Base-by-base conservation (phyloP, 2,888 invertebrate species). In the Thera britannica region DNA sequence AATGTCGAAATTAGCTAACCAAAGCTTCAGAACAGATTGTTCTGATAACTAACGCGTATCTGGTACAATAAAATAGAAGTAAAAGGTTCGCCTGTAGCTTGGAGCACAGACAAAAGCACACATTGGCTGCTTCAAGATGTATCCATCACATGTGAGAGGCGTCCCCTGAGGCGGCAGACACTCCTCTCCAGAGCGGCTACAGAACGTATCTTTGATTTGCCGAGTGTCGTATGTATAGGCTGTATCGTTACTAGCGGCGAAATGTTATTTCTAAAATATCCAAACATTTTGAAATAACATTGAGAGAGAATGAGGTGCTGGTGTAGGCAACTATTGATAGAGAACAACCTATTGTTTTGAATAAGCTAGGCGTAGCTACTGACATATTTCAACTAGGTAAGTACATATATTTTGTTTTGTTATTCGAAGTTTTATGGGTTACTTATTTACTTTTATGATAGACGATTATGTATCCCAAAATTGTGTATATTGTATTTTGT, bases 51-150 rank as follows among this genome's bases (percentile, higher is more conserved):
- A n/a, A n/a, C n/a, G n/a, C n/a, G n/a, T n/a, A n/a, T n/a, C n/a
- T n/a, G n/a, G n/a, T n/a, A n/a, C n/a, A n/a, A n/a, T n/a, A n/a
- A n/a, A n/a, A n/a, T n/a, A n/a, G n/a, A n/a, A n/a, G n/a, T n/a
- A 41, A 46, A 46, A 8, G 9, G 44, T 46, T 9, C 44, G 2
- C 9, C 9, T 49, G 6, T 57, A 1, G 23, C 51, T 67, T 62
- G 23, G 41, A 55, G 58, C 67, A 55, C 8, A 23, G 36, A 8
- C 12, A 36, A 61, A 6, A 66, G 61, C 46, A 62, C 48, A 62
- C 52, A 67, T 62, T 59, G 67, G 67, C 41, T 55, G 67, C 46
- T 55, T 67, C 55, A 59, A 69, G 69, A 62, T 57, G 65, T 69
- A 59, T 65, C 65, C 59, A 65, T 65, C 65, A 56, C 49, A 59